Conservation (phyloP, 2,797 vertebrate genomes). For the Pangasius djambal region DNA sequence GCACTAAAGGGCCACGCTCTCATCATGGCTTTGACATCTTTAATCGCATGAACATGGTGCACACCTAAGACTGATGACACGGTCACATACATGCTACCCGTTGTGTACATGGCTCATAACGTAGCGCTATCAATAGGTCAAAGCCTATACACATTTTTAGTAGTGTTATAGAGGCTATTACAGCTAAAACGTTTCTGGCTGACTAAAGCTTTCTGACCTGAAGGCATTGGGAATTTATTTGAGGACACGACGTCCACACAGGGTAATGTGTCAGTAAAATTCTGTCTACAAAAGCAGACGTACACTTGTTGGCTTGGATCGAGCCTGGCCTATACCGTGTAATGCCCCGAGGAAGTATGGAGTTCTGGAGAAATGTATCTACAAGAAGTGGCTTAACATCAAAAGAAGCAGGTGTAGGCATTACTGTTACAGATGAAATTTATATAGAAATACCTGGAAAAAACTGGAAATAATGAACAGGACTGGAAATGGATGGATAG, state of each 20-base stretch:
- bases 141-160: constrained; percentile 18
- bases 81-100: neutral
- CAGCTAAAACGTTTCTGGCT: neutral
- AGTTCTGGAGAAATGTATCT: neutral
- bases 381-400: neutral
- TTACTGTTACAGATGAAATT: neutral
- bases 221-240: neutral
- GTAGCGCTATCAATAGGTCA: constrained; percentile 18
- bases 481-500: neutral
- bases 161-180: neutral
- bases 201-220: neutral
- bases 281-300: neutral
- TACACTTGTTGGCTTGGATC: neutral
- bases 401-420: neutral
- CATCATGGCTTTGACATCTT: neutral
- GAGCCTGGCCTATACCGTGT: neutral
- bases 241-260: neutral
- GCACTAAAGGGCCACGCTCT: neutral
- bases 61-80: neutral
- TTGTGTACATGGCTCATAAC: neutral
- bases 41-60: neutral
- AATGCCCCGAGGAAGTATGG: neutral
- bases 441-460: neutral
- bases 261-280: neutral
- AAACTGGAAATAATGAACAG: neutral